Percentiles rank a stretch among this genome's conserved stretches.
These are phyloP conservation scores for Venturia canescens DNA, from an alignment of 1,140 invertebrate genomes.

Conservation along the genomic window DNA sequence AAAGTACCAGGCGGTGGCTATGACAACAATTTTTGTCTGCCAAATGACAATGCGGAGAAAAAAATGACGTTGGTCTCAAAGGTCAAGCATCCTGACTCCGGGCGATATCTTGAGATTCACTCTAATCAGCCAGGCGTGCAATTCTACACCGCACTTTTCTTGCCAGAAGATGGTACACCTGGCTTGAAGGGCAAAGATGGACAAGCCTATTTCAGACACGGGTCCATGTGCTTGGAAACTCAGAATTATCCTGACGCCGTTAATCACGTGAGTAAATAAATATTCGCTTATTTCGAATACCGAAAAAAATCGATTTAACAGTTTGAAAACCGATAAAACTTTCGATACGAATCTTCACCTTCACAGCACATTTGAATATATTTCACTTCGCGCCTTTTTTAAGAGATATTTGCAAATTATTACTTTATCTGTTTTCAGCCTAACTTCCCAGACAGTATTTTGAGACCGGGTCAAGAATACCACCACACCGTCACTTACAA, in stretches of 20 bases:
- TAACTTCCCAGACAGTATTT: conserved; percentile 85
- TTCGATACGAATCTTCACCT: neutral
- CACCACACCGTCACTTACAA: conserved; percentile 80
- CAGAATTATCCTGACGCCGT: conserved; percentile 95
- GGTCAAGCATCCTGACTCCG: conserved; percentile 82
- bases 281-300: neutral
- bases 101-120: conserved; percentile 86
- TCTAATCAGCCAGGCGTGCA: conserved; percentile 94
- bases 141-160: conserved; percentile 90
- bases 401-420: conserved; percentile 30
- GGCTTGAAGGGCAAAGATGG: conserved; percentile 84
- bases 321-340: neutral
- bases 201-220: conserved; percentile 85
- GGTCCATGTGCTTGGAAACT: conserved; percentile 92
- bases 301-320: no score
- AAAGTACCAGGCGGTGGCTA: conserved; percentile 78
- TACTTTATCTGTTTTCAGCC: conserved; percentile 72
- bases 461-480: conserved; percentile 86
- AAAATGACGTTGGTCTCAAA: conserved; percentile 70
- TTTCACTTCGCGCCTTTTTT: no score
- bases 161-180: conserved; percentile 76
- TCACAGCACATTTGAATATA: conserved; percentile 8
- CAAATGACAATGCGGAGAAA: conserved; percentile 41
- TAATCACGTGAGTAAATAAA: conserved; percentile 82
- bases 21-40: conserved; percentile 84